Evolutionary conservation across 2,888 invertebrate species (phyloP).

Genomic region (Tetranychus truncatus): DNA sequence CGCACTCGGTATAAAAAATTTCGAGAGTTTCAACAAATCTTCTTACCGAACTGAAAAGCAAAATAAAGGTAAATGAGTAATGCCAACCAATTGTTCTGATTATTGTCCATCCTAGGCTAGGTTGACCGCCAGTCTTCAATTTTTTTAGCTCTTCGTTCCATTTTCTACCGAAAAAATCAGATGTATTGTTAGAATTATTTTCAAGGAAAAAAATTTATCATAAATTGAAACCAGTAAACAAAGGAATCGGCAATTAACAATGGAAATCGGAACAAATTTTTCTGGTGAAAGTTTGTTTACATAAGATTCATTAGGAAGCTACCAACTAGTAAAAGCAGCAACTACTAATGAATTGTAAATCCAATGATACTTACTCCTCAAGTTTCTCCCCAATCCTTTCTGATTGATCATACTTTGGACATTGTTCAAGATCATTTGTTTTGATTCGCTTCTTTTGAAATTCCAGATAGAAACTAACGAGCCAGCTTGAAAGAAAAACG

Average conservation of each 20-base stretch:
- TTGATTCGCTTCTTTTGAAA: constrained; percentile 15
- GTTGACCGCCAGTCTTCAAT: not conserved
- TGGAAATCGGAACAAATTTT: too few relatives aligned
- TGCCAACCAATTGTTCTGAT: not conserved
- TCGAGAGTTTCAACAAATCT: not conserved
- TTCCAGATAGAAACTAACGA: not conserved
- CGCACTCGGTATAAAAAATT: not conserved
- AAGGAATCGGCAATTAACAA: not conserved
- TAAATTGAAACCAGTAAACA: not conserved
- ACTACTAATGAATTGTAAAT: not conserved
- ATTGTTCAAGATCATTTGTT: constrained; percentile 18
- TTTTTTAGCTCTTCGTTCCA: not conserved
- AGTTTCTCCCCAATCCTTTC: constrained; percentile 17
- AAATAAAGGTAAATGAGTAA: not conserved
- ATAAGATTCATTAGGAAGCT: too few relatives aligned
- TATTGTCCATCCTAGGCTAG: not conserved
- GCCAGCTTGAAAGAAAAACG: not conserved
- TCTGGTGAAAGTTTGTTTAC: too few relatives aligned
- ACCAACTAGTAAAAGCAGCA: too few relatives aligned
- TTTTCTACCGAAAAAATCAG: not conserved
- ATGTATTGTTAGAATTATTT: too few relatives aligned
- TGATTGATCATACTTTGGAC: constrained; percentile 19
- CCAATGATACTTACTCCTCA: constrained; percentile 19
- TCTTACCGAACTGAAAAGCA: not conserved
- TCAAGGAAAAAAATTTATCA: too few relatives aligned